Percentiles rank a stretch among this genome's conserved stretches.
These are phyloP conservation scores for Dermatemys mawii DNA, from an alignment of 2,113 vertebrate genomes.

Conservation along the genomic window DNA sequence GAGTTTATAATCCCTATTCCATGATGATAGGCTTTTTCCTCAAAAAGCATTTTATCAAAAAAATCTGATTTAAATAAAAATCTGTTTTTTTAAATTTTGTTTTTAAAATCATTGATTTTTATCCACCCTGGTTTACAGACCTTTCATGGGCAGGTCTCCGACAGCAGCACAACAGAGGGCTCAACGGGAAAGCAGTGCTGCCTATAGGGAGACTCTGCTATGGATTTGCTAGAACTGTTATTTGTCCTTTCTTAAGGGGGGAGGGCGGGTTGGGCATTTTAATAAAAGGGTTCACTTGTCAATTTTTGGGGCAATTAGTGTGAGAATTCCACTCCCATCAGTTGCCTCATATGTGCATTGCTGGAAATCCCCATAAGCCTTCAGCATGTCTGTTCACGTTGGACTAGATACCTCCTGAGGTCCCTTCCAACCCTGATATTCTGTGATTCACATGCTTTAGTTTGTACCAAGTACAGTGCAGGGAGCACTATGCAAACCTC, in stretches of 20 bases:
- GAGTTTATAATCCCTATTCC: no score
- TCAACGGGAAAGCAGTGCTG: not conserved
- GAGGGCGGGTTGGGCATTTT: fast-evolving
- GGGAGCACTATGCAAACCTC: not conserved
- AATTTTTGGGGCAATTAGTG: not conserved
- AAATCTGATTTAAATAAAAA: no score
- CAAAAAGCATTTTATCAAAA: no score
- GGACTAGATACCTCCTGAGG: no score
- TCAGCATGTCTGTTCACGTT: not conserved
- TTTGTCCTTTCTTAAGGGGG: not conserved
- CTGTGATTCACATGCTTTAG: not conserved
- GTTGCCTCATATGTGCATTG: not conserved
- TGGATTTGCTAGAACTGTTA: not conserved
- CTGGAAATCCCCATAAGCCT: fast-evolving
- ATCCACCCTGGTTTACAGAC: no score
- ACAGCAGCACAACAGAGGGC: fast-evolving
- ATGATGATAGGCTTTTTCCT: no score
- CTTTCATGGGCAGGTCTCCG: not conserved
- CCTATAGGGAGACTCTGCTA: fast-evolving
- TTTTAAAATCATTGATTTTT: no score
- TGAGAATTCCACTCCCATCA: not conserved
- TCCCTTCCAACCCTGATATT: no score
- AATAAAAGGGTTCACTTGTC: not conserved
- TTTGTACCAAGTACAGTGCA: not conserved
- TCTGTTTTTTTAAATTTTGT: no score